Evolutionary conservation across 2,888 invertebrate species (phyloP).

Genomic region (Aproaerema taeniolella): DNA sequence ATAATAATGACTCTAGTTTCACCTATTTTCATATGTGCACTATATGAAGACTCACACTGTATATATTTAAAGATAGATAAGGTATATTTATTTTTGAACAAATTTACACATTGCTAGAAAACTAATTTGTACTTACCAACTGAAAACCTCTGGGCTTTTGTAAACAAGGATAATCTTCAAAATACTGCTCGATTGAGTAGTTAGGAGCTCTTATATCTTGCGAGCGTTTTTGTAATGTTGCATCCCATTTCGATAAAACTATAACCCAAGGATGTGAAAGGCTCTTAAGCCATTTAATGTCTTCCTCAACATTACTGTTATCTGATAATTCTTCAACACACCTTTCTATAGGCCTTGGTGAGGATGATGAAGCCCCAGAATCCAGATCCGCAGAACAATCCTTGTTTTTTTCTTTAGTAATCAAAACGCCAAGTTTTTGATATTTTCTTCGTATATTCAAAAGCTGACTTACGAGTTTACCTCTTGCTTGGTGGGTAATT

Average conservation of each 20-base stretch:
- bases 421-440: not conserved
- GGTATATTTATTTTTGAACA: no score
- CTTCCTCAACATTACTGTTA: not conserved
- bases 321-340: not conserved
- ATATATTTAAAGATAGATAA: no score
- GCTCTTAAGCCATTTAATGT: not conserved
- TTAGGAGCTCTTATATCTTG: no score
- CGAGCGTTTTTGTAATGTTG: no score
- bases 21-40: no score
- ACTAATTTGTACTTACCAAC: no score
- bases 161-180: no score
- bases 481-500: conserved; percentile 2
- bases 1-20: no score
- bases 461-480: conserved; percentile 2
- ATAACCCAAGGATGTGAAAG: not conserved
- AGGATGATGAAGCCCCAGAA: not conserved
- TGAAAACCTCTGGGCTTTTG: no score
- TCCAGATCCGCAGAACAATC: not conserved
- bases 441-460: not conserved
- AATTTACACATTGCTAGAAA: no score
- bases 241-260: not conserved
- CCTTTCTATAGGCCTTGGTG: not conserved
- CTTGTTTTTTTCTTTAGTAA: not conserved
- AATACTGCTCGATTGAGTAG: no score
- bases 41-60: no score